A percentile compares a stretch with the other conserved stretches of the same genome.
Evolutionary conservation across 1,140 invertebrate genomes (phyloP).

Genomic region (Papilio polyxenes): DNA sequence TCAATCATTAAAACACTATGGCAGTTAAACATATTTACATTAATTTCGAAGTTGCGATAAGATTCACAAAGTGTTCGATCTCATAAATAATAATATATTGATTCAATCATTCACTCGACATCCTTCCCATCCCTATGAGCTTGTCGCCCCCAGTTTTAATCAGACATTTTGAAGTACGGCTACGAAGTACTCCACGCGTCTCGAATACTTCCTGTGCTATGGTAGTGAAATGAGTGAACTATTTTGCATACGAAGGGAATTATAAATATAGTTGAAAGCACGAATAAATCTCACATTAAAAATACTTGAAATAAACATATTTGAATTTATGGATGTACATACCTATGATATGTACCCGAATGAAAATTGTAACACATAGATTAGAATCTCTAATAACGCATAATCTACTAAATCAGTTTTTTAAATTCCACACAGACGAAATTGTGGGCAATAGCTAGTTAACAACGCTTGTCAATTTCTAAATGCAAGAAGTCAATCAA

Average conservation of each 20-base stretch:
- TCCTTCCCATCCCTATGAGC: neutral
- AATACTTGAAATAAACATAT: neutral
- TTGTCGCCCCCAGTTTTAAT: neutral
- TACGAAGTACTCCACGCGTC: conserved; percentile 4
- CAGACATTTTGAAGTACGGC: conserved; percentile 13
- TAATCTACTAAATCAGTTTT: too few relatives aligned
- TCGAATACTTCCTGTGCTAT: conserved; percentile 1
- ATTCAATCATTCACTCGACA: neutral
- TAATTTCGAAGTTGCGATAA: too few relatives aligned
- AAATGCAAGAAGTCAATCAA: too few relatives aligned
- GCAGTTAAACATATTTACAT: neutral
- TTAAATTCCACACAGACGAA: too few relatives aligned
- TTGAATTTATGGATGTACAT: too few relatives aligned
- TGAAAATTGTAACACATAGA: neutral
- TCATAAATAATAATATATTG: neutral
- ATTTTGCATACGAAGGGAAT: neutral
- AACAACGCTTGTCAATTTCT: too few relatives aligned
- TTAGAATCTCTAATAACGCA: neutral
- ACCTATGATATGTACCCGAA: neutral
- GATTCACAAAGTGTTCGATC: neutral
- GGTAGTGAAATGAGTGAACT: too few relatives aligned
- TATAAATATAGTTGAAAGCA: neutral
- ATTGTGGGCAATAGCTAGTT: too few relatives aligned
- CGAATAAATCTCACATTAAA: neutral
- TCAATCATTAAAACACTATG: neutral